A percentile compares a stretch with the other conserved stretches of the same genome.
Conservation (phyloP, 1,140 invertebrate genomes). For the Pogonomyrmex barbatus region DNA sequence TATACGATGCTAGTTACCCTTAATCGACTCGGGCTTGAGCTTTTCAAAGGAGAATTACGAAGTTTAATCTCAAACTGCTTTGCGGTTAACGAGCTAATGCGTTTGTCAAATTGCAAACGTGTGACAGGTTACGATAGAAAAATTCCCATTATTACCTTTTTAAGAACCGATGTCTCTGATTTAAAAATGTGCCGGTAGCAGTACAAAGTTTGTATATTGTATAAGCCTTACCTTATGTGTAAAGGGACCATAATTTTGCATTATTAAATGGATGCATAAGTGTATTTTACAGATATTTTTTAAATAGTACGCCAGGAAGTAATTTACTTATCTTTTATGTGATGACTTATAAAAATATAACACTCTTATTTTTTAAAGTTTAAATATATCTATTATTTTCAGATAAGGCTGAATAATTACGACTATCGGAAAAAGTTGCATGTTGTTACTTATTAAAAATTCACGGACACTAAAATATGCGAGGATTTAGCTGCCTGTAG, state of each 20-base stretch:
- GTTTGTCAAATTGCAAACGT: conserved; percentile 29
- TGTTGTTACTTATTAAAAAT: not conserved
- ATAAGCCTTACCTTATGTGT: no score
- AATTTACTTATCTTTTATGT: not conserved
- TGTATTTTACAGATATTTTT: not conserved
- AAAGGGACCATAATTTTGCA: conserved; percentile 1
- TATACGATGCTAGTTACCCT: conserved; percentile 22
- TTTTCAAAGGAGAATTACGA: conserved; percentile 45
- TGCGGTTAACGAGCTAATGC: conserved; percentile 42
- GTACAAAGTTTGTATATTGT: not conserved
- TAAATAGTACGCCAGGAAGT: not conserved
- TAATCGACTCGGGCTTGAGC: conserved; percentile 25
- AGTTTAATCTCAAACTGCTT: conserved; percentile 29
- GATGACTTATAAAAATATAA: not conserved
- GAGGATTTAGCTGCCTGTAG: not conserved
- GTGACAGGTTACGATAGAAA: not conserved
- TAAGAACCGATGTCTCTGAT: not conserved
- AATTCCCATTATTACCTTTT: conserved; percentile 21
- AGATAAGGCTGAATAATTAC: conserved; percentile 8
- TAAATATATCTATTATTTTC: not conserved
- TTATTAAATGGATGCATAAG: not conserved
- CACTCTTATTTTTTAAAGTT: conserved; percentile 7
- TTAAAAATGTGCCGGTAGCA: not conserved
- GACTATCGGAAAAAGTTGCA: not conserved
- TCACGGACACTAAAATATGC: not conserved